phyloP scores from a whole-genome alignment of 2,797 vertebrate species.

The Crypturellus tataupa region DNA sequence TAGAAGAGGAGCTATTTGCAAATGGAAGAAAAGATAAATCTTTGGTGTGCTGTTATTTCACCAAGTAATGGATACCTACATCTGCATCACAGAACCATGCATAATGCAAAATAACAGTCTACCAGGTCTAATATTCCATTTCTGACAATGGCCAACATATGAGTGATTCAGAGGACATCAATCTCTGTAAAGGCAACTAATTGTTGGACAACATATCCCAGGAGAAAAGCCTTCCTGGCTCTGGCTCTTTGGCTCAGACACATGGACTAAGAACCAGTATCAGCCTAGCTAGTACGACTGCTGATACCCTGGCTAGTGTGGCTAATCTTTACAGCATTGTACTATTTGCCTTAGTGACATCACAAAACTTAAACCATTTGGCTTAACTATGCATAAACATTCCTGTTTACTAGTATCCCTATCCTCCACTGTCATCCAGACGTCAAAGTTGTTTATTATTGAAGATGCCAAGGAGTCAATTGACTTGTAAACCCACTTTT shows the following conservation, averaged over 20 bases:
- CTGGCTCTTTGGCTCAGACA: not conserved
- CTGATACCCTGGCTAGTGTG: not conserved
- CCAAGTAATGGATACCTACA: not conserved
- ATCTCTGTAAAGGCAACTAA: conserved; percentile 15
- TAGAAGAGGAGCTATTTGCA: not conserved
- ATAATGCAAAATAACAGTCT: not conserved
- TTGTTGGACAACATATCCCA: not conserved
- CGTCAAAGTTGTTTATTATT: not conserved
- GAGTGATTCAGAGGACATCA: not conserved
- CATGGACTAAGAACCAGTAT: not conserved
- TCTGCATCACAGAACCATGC: not conserved
- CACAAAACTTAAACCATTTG: not conserved
- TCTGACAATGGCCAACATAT: not conserved
- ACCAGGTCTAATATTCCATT: not conserved
- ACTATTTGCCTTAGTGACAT: not conserved
- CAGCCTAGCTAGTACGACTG: not conserved
- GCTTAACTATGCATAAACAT: not conserved
- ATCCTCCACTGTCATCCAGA: not conserved
- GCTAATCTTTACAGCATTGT: conserved; percentile 7
- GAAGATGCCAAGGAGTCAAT: not conserved
- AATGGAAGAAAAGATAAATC: not conserved
- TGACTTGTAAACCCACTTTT: not conserved
- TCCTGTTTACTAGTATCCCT: not conserved
- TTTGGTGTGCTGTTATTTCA: not conserved
- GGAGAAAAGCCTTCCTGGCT: not conserved